phyloP scores from a whole-genome alignment of 1,140 invertebrate species.

The Hestina assimilis region DNA sequence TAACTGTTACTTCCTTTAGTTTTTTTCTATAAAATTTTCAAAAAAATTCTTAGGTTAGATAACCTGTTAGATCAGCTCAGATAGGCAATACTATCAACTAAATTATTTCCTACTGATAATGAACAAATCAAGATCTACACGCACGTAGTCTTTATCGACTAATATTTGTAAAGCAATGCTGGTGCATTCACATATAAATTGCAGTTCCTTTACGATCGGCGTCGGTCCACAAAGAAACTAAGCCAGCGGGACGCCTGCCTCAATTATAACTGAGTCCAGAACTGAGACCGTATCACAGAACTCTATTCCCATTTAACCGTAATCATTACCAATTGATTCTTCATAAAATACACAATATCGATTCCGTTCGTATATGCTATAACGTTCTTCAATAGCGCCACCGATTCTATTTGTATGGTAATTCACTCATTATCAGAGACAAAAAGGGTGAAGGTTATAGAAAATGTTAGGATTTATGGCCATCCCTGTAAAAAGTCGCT shows the following conservation, averaged over 20 bases:
- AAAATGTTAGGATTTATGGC: conserved; percentile 60
- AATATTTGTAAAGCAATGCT: conserved; percentile 60
- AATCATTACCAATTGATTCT: not conserved
- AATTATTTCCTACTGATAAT: conserved; percentile 36
- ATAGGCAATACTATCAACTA: not conserved
- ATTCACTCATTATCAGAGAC: conserved; percentile 70
- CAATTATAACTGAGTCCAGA: conserved; percentile 60
- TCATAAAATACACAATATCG: not conserved
- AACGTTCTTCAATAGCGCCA: conserved; percentile 3
- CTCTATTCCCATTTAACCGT: not conserved
- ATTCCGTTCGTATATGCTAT: not conserved
- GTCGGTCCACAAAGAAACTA: conserved; percentile 55
- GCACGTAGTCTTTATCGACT: conserved; percentile 46
- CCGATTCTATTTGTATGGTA: conserved; percentile 72
- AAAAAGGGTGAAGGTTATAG: conserved; percentile 59
- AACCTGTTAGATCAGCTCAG: too few relatives aligned
- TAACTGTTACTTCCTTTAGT: too few relatives aligned
- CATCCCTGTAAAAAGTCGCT: conserved; percentile 40
- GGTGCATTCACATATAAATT: conserved; percentile 36
- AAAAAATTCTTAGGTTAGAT: too few relatives aligned
- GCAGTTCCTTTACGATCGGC: conserved; percentile 30
- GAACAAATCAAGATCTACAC: conserved; percentile 46
- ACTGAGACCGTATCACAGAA: conserved; percentile 27
- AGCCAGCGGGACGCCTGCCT: conserved; percentile 59
- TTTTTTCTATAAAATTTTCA: too few relatives aligned